Percentiles rank a stretch among this genome's conserved stretches.
Conservation (phyloP, 2,888 invertebrate species). For the Buathra laborator region DNA sequence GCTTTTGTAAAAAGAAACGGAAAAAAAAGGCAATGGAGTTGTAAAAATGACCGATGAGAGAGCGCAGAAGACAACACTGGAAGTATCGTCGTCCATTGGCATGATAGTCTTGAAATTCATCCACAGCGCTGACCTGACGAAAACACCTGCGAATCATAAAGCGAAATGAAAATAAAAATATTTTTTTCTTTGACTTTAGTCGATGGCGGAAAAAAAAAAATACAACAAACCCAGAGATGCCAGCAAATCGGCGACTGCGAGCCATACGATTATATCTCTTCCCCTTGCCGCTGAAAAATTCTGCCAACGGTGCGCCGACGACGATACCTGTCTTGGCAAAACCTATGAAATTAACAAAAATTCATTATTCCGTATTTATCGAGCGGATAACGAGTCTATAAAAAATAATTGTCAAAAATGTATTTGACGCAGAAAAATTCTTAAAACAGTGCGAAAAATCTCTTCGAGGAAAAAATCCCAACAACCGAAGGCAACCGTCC, state of each 20-base stretch:
- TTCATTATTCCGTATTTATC: background rate
- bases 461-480: too few species aligned
- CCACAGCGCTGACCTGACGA: slow-evolving; percentile 90
- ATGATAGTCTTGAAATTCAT: slow-evolving; percentile 89
- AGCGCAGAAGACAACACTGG: slow-evolving; percentile 90
- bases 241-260: slow-evolving; percentile 92
- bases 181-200: slow-evolving; percentile 62
- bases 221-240: slow-evolving; percentile 89
- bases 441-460: background rate
- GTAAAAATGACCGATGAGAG: slow-evolving; percentile 88
- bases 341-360: slow-evolving; percentile 86
- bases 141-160: slow-evolving; percentile 87
- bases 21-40: background rate
- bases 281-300: slow-evolving; percentile 89
- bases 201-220: slow-evolving; percentile 73
- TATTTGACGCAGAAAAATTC: background rate
- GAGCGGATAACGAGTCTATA: background rate
- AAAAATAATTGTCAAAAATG: background rate
- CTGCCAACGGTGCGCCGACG: slow-evolving; percentile 86
- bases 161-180: background rate
- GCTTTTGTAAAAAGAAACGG: background rate
- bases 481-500: too few species aligned
- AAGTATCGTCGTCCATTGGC: slow-evolving; percentile 89
- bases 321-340: slow-evolving; percentile 87
- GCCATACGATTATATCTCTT: slow-evolving; percentile 91